Evolutionary conservation across 2,888 invertebrate species (phyloP).

Genomic region (Diploptera punctata): DNA sequence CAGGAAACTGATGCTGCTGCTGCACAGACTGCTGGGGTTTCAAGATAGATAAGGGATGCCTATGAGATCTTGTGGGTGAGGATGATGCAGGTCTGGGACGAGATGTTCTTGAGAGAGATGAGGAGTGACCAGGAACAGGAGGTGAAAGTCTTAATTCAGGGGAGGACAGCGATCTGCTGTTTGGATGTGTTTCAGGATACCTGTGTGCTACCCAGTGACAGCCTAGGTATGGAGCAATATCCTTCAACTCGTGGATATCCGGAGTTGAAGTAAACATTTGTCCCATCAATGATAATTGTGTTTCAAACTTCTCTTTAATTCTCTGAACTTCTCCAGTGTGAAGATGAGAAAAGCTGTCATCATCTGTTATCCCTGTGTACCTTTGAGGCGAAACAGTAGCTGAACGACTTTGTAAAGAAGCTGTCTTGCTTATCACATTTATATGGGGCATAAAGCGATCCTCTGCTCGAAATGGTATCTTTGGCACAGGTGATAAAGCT

Average conservation of each 20-base stretch:
- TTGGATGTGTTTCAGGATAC: constrained; percentile 70
- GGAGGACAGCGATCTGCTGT: constrained; percentile 50
- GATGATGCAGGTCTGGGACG: constrained; percentile 55
- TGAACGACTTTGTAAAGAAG: constrained; percentile 62
- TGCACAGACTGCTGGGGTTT: constrained; percentile 23
- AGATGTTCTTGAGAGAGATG: constrained; percentile 53
- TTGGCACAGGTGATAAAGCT: constrained; percentile 68
- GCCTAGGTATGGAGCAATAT: constrained; percentile 78
- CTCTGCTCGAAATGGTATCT: constrained; percentile 66
- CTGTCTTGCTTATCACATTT: constrained; percentile 88
- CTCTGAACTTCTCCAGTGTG: constrained; percentile 74
- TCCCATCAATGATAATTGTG: constrained; percentile 70
- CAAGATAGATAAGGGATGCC: constrained; percentile 33
- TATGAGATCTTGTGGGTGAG: constrained; percentile 51
- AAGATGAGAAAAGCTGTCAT: constrained; percentile 48
- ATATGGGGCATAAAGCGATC: constrained; percentile 88
- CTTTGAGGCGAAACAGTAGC: constrained; percentile 45
- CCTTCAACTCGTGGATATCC: constrained; percentile 75
- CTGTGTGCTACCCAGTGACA: constrained; percentile 84
- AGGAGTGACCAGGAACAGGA: constrained; percentile 46
- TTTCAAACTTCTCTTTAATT: constrained; percentile 75
- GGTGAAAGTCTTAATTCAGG: constrained; percentile 54
- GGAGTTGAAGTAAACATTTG: constrained; percentile 84
- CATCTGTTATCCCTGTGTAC: constrained; percentile 51
- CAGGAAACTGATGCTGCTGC: constrained; percentile 30